phyloP scores from a whole-genome alignment of 1,140 invertebrate genomes.

The Pseudomyrmex pallidus region DNA sequence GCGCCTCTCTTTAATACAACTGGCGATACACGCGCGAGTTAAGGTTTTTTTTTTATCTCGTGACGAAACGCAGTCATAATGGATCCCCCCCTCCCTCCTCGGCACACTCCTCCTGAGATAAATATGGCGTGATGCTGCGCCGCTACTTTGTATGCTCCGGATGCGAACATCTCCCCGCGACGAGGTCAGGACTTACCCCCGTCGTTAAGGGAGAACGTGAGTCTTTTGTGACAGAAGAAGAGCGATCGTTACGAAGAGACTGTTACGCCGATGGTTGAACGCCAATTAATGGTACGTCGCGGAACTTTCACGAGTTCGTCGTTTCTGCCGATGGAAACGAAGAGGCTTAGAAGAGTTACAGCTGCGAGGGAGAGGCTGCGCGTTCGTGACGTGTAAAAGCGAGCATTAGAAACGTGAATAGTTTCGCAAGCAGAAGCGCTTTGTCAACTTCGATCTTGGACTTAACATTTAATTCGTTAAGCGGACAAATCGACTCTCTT shows the following conservation, averaged over 20 bases:
- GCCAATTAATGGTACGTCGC: slow-evolving; percentile 59
- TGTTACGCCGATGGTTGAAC: slow-evolving; percentile 50
- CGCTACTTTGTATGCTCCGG: slow-evolving; percentile 46
- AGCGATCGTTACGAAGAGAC: slow-evolving; percentile 46
- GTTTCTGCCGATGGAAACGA: slow-evolving; percentile 23
- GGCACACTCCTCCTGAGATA: slow-evolving; percentile 12
- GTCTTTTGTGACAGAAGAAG: slow-evolving; percentile 53
- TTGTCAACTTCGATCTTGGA: background rate
- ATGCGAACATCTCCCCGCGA: slow-evolving; percentile 6
- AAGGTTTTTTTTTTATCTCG: background rate
- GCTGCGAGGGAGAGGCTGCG: slow-evolving; percentile 21
- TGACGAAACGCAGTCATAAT: slow-evolving; percentile 2
- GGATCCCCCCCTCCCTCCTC: background rate
- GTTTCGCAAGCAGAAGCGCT: slow-evolving; percentile 31
- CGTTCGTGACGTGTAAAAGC: slow-evolving; percentile 43
- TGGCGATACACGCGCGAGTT: slow-evolving; percentile 9
- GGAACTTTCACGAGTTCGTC: slow-evolving; percentile 44
- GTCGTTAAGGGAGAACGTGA: slow-evolving; percentile 58
- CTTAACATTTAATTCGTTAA: slow-evolving; percentile 24
- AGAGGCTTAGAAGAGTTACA: slow-evolving; percentile 28
- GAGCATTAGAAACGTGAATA: slow-evolving; percentile 40
- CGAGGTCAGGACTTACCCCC: slow-evolving; percentile 12
- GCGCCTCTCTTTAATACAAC: background rate
- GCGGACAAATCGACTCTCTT: background rate
- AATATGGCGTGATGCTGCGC: background rate